Percentiles rank a stretch among this genome's conserved stretches.
Evolutionary conservation across 2,888 invertebrate genomes (phyloP).

Genomic region (Leptarthrus brevirostris): DNA sequence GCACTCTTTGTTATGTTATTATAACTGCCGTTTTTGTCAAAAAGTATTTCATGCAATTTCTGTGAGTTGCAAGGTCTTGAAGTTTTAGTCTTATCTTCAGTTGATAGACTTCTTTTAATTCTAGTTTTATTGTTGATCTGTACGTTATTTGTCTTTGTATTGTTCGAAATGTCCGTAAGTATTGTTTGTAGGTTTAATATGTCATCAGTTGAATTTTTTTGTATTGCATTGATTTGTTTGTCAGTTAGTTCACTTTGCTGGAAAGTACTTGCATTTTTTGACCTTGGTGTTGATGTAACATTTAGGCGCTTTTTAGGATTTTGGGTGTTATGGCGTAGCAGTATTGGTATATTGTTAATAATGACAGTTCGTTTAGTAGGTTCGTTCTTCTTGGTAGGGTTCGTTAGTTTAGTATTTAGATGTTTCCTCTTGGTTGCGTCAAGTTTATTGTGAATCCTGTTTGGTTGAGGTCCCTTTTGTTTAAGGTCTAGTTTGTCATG

Average conservation of each 20-base stretch:
- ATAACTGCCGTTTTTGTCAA: background rate
- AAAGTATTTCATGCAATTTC: no score
- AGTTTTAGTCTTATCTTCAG: background rate
- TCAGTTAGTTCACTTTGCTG: no score
- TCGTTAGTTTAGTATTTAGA: slow-evolving; percentile 53
- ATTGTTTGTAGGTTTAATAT: no score
- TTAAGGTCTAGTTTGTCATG: slow-evolving; percentile 73
- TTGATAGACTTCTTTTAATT: slow-evolving; percentile 56
- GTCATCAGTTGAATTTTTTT: no score
- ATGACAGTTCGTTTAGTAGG: slow-evolving; percentile 60
- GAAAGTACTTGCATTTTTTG: background rate
- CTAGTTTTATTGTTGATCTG: slow-evolving; percentile 60
- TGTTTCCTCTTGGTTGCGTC: slow-evolving; percentile 56
- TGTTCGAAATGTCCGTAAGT: no score
- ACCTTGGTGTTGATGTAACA: background rate
- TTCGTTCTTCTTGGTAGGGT: slow-evolving; percentile 34
- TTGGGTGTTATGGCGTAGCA: slow-evolving; percentile 59
- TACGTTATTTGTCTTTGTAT: background rate
- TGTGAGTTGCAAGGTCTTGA: no score
- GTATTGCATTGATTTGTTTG: no score
- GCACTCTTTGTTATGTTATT: no score
- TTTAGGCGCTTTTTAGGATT: background rate
- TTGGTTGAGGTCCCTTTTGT: slow-evolving; percentile 62
- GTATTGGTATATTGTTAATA: slow-evolving; percentile 64
- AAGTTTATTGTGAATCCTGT: slow-evolving; percentile 63